phyloP scores from a whole-genome alignment of 2,888 invertebrate genomes.

The Lasiommata megera region DNA sequence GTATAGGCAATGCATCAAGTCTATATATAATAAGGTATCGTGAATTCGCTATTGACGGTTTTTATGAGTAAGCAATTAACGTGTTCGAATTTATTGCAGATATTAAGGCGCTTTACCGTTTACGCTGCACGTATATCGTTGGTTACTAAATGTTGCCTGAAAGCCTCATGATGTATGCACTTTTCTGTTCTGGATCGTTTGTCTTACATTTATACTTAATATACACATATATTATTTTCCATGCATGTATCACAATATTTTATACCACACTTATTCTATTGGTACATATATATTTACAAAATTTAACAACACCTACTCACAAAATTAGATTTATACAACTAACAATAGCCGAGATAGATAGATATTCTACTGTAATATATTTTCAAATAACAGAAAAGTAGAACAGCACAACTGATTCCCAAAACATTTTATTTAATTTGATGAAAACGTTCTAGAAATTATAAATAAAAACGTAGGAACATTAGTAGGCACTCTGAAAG shows the following conservation, averaged over 20 bases:
- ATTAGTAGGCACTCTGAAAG: no score
- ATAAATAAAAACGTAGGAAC: no score
- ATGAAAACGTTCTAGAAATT: no score
- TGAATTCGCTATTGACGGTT: conserved; percentile 31
- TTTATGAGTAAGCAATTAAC: conserved; percentile 21
- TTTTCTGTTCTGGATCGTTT: conserved; percentile 43
- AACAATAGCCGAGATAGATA: no score
- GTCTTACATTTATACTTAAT: conserved; percentile 38
- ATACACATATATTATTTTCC: conserved; percentile 26
- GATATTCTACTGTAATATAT: no score
- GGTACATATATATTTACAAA: not conserved
- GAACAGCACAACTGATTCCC: no score
- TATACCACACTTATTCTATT: conserved; percentile 3
- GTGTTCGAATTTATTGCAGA: conserved; percentile 19
- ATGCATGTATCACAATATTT: conserved; percentile 62
- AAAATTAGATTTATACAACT: no score
- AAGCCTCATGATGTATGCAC: conserved; percentile 65
- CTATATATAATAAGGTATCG: conserved; percentile 46
- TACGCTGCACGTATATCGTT: conserved; percentile 62
- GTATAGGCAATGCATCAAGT: conserved; percentile 66
- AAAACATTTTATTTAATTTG: no score
- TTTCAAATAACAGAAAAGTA: no score
- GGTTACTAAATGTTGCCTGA: conserved; percentile 71
- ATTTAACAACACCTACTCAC: not conserved
- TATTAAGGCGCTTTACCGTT: conserved; percentile 35